These are phyloP conservation scores for Hedychridium roseum DNA, from an alignment of 2,888 invertebrate genomes.

Conservation along the genomic window DNA sequence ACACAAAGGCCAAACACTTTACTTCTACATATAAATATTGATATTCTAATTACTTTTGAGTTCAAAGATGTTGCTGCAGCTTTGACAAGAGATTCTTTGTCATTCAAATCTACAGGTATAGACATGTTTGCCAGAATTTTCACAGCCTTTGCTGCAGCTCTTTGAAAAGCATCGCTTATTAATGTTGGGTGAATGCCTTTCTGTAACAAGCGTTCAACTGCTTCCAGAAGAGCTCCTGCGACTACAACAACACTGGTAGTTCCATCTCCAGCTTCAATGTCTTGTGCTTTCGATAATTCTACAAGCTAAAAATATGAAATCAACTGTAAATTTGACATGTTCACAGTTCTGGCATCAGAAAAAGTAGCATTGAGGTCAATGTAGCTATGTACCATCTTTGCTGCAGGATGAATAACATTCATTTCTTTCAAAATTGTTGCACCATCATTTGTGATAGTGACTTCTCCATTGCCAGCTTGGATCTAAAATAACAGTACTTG, in stretches of 20 bases:
- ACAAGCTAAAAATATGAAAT: constrained; percentile 74
- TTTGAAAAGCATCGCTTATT: constrained; percentile 96
- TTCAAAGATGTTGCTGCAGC: constrained; percentile 98
- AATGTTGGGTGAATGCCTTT: constrained; percentile 98
- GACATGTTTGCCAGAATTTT: constrained; percentile 85
- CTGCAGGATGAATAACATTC: constrained; percentile 97
- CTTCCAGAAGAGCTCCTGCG: constrained; percentile 94
- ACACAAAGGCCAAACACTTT: not conserved
- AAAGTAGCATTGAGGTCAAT: not conserved
- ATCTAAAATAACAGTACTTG: constrained; percentile 74
- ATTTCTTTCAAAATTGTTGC: constrained; percentile 99
- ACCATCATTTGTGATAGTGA: constrained; percentile 99
- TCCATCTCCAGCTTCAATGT: constrained; percentile 99
- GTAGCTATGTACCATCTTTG: constrained; percentile 84
- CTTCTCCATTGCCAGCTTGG: constrained; percentile 95
- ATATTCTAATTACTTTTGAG: constrained; percentile 75
- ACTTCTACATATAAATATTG: not conserved
- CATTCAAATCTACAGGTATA: constrained; percentile 83
- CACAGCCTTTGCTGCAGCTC: constrained; percentile 79
- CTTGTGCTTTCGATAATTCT: constrained; percentile 97
- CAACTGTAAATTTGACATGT: constrained; percentile 8
- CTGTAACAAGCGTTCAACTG: constrained; percentile 88
- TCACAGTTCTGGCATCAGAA: not conserved
- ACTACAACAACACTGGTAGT: constrained; percentile 98
- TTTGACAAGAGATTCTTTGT: constrained; percentile 87